Percentiles rank a stretch among this genome's conserved stretches.
Conservation (phyloP, 2,797 vertebrate species). For the Triplophysa bombifrons region DNA sequence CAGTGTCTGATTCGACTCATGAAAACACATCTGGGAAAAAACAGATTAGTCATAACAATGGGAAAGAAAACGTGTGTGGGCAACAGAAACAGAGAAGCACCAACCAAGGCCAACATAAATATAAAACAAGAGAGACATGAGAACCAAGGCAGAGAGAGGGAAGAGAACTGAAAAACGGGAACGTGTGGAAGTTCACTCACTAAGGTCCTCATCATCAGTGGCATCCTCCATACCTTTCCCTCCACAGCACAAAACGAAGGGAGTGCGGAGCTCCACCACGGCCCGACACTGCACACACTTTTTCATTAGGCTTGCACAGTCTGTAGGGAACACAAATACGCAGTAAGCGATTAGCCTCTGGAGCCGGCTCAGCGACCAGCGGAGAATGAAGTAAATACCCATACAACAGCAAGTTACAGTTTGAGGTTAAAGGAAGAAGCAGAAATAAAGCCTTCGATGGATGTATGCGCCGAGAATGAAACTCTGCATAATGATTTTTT, state of each 20-base stretch:
- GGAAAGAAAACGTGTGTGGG: slow-evolving; percentile 20
- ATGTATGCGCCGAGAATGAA: not conserved
- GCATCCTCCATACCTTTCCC: slow-evolving; percentile 97
- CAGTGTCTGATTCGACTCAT: slow-evolving; percentile 9
- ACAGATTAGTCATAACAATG: slow-evolving; percentile 43
- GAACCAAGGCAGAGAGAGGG: slow-evolving; percentile 43
- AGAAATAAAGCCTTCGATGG: not conserved
- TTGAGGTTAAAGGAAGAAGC: not conserved
- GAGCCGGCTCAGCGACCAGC: not conserved
- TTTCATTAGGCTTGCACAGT: slow-evolving; percentile 99
- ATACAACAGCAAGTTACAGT: not conserved
- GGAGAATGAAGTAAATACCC: not conserved
- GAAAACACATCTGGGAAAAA: slow-evolving; percentile 43
- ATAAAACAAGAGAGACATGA: slow-evolving; percentile 46
- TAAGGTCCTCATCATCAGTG: slow-evolving; percentile 90
- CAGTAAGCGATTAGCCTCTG: not conserved
- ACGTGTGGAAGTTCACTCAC: slow-evolving; percentile 85
- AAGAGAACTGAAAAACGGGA: slow-evolving; percentile 71
- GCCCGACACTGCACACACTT: slow-evolving; percentile 99
- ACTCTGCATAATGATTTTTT: not conserved
- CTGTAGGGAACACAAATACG: slow-evolving; percentile 67
- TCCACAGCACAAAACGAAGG: slow-evolving; percentile 95
- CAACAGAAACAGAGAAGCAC: slow-evolving; percentile 42
- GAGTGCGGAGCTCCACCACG: slow-evolving; percentile 93
- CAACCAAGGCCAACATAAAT: slow-evolving; percentile 48